Evolutionary conservation across 2,113 vertebrate genomes (phyloP), one percentile per base, ranked within the genome.

Genomic region (Thinocorus orbignyianus): DNA sequence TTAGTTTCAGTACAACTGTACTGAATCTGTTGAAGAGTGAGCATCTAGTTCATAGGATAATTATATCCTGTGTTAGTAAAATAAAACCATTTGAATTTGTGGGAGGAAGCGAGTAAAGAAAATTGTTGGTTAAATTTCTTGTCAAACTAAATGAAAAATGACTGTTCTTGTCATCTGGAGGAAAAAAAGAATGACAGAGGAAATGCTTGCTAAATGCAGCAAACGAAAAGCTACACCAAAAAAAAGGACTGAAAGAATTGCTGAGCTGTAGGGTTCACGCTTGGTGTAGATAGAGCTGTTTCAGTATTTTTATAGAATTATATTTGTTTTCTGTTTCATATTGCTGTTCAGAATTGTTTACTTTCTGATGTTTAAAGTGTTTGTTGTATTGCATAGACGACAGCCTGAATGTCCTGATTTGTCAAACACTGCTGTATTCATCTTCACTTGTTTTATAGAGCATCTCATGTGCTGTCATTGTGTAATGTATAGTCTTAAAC

Each of bases 121-220:
- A 91, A 88, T 71, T 68, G n/a, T 79, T 86, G 83, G 93, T 88
- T 96, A 49, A 88, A 93, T 91, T 81, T 94, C 83, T 86, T 89
- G 86, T 96, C 93, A 93, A 42, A 78, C 49, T 78, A 92, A 72
- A 93, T 94, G 86, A 92, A 90, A 95, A 96, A 86, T 80, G 68
- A 82, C 54, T 90, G 46, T 66, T 90, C 49, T 60, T 91, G 88
- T 72, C 92, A 62, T 65, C 19, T 94, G 62, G 70, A 74, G 92
- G 74, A 22, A 37, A 58, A 77, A 69, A 90, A 58, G 23, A 58
- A 73, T 9, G 46, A 37, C 39, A 17, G 35, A 86, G 37, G 44
- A 91, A 89, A 42, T 66, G 60, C 28, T 94, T 81, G n/a, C 70
- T 91, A 87, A 92, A 80, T 77, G 76, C 31, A 88, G 86, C 55